A percentile compares a stretch with the other conserved stretches of the same genome.
Conservation (phyloP, 2,113 vertebrate species). For the Gymnogyps californianus region DNA sequence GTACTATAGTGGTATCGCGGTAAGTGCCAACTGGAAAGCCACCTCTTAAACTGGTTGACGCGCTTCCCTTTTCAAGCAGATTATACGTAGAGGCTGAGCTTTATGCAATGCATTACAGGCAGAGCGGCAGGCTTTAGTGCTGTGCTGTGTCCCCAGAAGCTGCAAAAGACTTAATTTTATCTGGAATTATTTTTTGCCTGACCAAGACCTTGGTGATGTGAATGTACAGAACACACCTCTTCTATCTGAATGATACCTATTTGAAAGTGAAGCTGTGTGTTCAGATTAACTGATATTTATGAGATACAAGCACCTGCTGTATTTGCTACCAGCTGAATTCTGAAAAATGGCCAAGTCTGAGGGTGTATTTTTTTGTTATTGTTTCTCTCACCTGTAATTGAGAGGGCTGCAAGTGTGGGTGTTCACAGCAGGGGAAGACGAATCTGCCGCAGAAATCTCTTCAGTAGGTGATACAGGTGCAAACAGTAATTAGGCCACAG, state of each 20-base stretch:
- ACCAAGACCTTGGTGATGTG: background rate
- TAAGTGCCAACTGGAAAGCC: background rate
- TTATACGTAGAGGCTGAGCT: background rate
- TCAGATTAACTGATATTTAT: background rate
- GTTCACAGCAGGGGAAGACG: background rate
- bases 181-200: background rate
- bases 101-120: background rate
- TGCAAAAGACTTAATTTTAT: background rate
- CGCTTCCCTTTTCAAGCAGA: background rate
- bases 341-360: background rate
- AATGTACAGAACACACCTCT: background rate
- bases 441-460: background rate
- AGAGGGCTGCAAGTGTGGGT: background rate
- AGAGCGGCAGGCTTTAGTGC: background rate
- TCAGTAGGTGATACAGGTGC: background rate
- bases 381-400: background rate
- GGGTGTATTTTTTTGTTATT: background rate
- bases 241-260: background rate
- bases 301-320: background rate
- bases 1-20: rapidly evolving
- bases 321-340: background rate
- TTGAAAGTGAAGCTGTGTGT: background rate
- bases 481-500: background rate
- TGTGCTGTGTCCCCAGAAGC: background rate
- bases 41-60: background rate